Evolutionary conservation across 2,888 invertebrate genomes (phyloP), one percentile per base, ranked within the genome.

Genomic region (Clistopyga incitator): DNA sequence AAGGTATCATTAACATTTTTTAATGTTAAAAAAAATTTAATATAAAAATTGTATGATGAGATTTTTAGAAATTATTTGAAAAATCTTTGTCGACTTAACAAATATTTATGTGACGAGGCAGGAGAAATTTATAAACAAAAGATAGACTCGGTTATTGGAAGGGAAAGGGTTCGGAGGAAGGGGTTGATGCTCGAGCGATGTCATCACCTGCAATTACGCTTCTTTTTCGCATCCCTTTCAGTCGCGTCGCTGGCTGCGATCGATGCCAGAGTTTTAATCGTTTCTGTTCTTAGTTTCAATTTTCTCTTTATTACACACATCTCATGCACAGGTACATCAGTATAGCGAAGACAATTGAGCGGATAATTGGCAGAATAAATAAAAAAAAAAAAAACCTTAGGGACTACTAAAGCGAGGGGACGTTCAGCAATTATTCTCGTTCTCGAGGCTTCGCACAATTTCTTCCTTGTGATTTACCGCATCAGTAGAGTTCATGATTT

Each of bases 391-490:
- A 64, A 13, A 38, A 8, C 8, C 38, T 64, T 38, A 56, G 11
- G 15, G 8, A n/a, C n/a, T 61, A 61, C 59, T n/a, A 15, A 34
- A n/a, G 59, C 34, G 34, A 61, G 59, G 59, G 34, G 15, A 29
- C 29, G 29, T 13, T 20, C 23, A 34, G 34, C 18, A 18, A n/a
- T 61, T 61, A 61, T 34, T 6, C n/a, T 54, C 38, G 25, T 6
- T 50, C 18, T 15, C 20, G 38, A 75, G 50, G 61, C n/a, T 15
- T 84, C 42, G 65, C 10, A 65, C 64, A 11, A 6, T 23, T 71
- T 78, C 65, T 6, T 11, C 29, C 50, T 84, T 78, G 78, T 2
- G 42, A 59, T 81, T 75, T 11, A 71, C 13, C 20, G 18, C n/a
- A n/a, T 78, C 84, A 11, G 29, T 23, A 0, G 78, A 78, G 3